Conservation (phyloP, 1,140 invertebrate species). For the Micrasema minimum region DNA sequence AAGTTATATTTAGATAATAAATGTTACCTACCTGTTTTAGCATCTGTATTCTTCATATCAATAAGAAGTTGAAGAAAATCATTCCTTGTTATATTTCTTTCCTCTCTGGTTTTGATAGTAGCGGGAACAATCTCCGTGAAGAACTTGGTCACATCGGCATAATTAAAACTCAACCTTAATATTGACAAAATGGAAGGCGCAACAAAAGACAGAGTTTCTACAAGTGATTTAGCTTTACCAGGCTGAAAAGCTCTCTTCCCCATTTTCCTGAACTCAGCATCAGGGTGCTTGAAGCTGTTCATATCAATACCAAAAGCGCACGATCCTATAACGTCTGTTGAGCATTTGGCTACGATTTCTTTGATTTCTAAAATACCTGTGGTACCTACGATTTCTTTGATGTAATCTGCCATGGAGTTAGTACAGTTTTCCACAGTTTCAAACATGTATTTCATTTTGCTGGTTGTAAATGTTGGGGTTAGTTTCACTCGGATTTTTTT, state of each 20-base stretch:
- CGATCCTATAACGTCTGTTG: conserved; percentile 57
- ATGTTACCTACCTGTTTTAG: conserved; percentile 55
- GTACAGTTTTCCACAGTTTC: conserved; percentile 26
- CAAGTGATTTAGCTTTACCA: background rate
- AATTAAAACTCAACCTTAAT: no score
- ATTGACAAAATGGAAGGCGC: background rate
- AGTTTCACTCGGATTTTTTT: conserved; percentile 64
- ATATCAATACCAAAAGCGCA: conserved; percentile 59
- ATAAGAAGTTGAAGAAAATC: conserved; percentile 73
- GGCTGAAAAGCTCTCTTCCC: conserved; percentile 30
- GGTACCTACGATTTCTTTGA: background rate
- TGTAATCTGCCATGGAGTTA: conserved; percentile 55
- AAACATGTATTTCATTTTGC: conserved; percentile 67
- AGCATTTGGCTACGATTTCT: conserved; percentile 54
- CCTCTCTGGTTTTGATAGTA: conserved; percentile 66
- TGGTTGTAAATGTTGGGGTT: conserved; percentile 67
- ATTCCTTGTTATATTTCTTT: conserved; percentile 62
- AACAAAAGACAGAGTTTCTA: background rate
- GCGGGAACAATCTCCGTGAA: conserved; percentile 68
- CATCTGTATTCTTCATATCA: conserved; percentile 63
- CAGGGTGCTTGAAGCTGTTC: conserved; percentile 54
- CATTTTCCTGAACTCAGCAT: conserved; percentile 55
- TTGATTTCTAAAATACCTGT: conserved; percentile 51
- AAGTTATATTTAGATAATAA: background rate
- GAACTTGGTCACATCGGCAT: conserved; percentile 56